Evolutionary conservation across 2,797 vertebrate species (phyloP), one percentile per base, ranked within the genome.

Genomic region (Chelon labrosus): DNA sequence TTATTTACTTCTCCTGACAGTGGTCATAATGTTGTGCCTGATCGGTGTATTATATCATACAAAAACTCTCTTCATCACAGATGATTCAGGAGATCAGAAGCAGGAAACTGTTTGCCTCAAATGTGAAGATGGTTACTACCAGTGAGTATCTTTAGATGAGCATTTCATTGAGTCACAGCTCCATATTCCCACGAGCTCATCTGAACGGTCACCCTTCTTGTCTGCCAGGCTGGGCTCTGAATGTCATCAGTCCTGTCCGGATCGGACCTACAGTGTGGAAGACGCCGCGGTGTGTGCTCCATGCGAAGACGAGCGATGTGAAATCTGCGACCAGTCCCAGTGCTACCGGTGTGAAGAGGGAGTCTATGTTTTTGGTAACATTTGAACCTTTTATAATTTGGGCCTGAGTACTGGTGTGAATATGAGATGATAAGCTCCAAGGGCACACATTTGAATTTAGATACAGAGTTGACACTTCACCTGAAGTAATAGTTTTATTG

Each of bases 241-340:
- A 25, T 99, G 98, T 65, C 94, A 96, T 65, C 88, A 79, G 80
- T 84, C 71, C 31, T 99, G 98, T 60, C 98, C 98, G 4, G 92
- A 96, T 69, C 83, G 92, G 37, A 97, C 95, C n/a, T 97, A 94
- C 79, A 79, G 46, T 39, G 88, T 86, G 31, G 82, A 90, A 19
- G 22, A 31, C 5, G 64, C 58, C 22, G 91, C 86, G 80, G 67
- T 41, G 20, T 99, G 97, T 78, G 73, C 59, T 64, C 77, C 85
- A 0, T 98, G 97, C 69, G 84, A 90, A 2, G 79, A 88, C 25
- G 77, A 78, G 35, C 85, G 76, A 39, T 99, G 98, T 51, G 59
- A 75, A 2, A 93, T 74, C 88, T 99, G 98, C 79, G 95, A 97
- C 70, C 79, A 88, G 54, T 71, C 86, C 1, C 91, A 92, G 60